Evolutionary conservation across 2,113 vertebrate species (phyloP), one percentile per base, ranked within the genome.

Genomic region (Poeciliopsis turrubarensis): DNA sequence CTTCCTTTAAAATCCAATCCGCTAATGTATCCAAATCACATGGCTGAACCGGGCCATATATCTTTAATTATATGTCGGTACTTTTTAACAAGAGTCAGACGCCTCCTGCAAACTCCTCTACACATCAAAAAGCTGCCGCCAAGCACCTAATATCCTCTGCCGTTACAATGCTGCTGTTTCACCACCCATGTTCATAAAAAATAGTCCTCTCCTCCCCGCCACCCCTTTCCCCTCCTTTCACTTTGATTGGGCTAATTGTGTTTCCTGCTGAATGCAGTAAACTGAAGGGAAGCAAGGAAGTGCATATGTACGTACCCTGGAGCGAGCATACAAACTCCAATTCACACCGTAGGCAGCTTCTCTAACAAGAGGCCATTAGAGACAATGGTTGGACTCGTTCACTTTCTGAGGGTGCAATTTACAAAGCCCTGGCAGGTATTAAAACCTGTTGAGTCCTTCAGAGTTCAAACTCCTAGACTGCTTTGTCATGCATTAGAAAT

Each of bases 211-310:
- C 80, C 75, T 34, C 78, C 75, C 47, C 67, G 29, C 57, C 8
- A 9, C 57, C 69, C 26, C 27, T 74, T 31, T 34, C 70, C 74
- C 72, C 80, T 82, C 81, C 79, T 91, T 85, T 90, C 87, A 88
- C 91, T 93, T 90, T 94, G 91, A 93, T 92, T 91, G 89, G 86
- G 78, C 89, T 92, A 94, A 94, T 93, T 92, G 89, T 90, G 91
- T 90, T 93, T 94, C 91, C 90, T 92, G 89, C 89, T 90, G 88
- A 89, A 86, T 77, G 87, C 89, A 91, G 87, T 94, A 92, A 93
- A 94, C 86, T 85, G 86, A 73, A 79, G 75, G 74, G 82, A 84
- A 79, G 82, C 76, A 72, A 84, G 87, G 87, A 89, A 86, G 84
- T 80, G 83, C 75, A 82, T 78, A 82, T 81, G 82, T 78, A 81